A percentile compares a stretch with the other conserved stretches of the same genome.
Evolutionary conservation across 2,888 invertebrate species (phyloP).

Genomic region (Omphaloscelis lunosa): DNA sequence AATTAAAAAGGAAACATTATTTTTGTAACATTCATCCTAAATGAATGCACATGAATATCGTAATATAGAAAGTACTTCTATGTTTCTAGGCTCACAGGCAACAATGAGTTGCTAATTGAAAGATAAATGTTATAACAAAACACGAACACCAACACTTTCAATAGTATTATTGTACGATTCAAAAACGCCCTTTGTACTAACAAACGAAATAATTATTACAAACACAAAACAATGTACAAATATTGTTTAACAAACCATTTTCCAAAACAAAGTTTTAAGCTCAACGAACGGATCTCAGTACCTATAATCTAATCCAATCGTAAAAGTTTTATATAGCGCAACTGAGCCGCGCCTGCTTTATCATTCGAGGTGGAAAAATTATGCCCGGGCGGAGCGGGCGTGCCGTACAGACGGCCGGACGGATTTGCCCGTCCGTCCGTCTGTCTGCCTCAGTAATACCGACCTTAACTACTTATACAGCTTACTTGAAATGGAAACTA

Average conservation of each 20-base stretch:
- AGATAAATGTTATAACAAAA: conserved; percentile 2
- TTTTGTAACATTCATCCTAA: background rate
- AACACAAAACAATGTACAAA: conserved; percentile 23
- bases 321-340: conserved; percentile 54
- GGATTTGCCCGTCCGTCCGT: conserved; percentile 76
- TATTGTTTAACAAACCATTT: conserved; percentile 37
- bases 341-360: conserved; percentile 51
- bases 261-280: conserved; percentile 47
- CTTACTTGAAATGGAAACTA: conserved; percentile 57
- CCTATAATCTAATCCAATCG: conserved; percentile 58
- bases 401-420: conserved; percentile 71
- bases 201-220: conserved; percentile 24
- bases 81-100: background rate
- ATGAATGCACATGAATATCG: background rate
- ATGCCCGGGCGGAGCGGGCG: conserved; percentile 72
- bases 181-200: background rate
- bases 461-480: conserved; percentile 70
- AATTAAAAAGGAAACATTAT: conserved; percentile 17
- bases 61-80: no score
- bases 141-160: background rate
- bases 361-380: conserved; percentile 68
- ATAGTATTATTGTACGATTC: background rate
- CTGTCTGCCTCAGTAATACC: conserved; percentile 71
- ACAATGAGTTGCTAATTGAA: background rate
- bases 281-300: conserved; percentile 42